Evolutionary conservation across 2,888 invertebrate species (phyloP).

Genomic region (Ypsolopha sequella): DNA sequence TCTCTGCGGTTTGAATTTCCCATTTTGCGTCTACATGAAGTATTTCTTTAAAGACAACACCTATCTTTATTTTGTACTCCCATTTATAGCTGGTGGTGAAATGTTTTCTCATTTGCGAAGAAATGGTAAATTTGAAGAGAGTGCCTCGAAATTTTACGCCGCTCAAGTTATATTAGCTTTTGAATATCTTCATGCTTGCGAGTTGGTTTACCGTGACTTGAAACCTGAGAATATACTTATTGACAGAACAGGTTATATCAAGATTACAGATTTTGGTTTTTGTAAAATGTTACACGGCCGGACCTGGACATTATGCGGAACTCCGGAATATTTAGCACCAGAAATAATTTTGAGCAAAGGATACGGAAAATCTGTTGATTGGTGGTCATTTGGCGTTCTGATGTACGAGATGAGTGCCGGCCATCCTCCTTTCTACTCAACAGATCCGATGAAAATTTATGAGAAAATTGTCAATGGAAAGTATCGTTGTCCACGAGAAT

Average conservation of each 20-base stretch:
- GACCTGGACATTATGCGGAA: conserved; percentile 95
- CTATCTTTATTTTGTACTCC: conserved; percentile 85
- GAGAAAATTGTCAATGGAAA: conserved; percentile 94
- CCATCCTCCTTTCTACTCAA: conserved; percentile 93
- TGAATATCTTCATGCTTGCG: conserved; percentile 91
- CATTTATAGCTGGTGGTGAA: conserved; percentile 88
- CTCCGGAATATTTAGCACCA: conserved; percentile 96
- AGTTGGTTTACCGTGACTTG: conserved; percentile 89
- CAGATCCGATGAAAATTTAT: conserved; percentile 94
- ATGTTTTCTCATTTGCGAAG: conserved; percentile 83
- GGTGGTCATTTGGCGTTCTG: conserved; percentile 94
- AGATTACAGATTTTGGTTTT: conserved; percentile 96
- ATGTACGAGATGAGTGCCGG: conserved; percentile 93
- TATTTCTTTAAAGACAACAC: conserved; percentile 89
- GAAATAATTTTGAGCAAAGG: conserved; percentile 93
- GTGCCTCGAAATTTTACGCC: conserved; percentile 87
- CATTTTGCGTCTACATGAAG: conserved; percentile 88
- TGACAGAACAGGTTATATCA: conserved; percentile 81
- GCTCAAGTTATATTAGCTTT: conserved; percentile 90
- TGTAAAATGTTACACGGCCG: conserved; percentile 83
- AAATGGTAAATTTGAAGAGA: conserved; percentile 78
- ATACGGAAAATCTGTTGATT: conserved; percentile 93
- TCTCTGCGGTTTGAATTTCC: conserved; percentile 86
- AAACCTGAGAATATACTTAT: conserved; percentile 94
- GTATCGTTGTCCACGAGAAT: conserved; percentile 86